Base-by-base conservation (phyloP, 2,888 invertebrate species). In the Antheraea yamamai region DNA sequence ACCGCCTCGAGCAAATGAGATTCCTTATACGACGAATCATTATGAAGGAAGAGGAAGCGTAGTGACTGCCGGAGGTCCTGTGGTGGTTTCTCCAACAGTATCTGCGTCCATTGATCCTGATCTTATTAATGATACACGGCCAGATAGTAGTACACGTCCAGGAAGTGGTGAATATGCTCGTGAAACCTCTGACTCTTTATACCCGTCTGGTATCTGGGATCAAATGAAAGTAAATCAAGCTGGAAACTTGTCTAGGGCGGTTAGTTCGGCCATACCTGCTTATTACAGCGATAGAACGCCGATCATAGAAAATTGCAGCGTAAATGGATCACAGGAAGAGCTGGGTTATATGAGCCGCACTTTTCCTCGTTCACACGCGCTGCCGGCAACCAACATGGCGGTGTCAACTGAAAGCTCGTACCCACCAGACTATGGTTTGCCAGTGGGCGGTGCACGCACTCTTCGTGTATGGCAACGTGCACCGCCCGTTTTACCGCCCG, bases 381-480 rank as follows among this genome's bases (percentile, higher is more conserved):
- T 87, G 81, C 76, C 86, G 73, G 80, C 87, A 73, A 84, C 90
- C 66, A 81, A 89, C 76, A 95, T 95, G 77, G 96, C 96, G 86
- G 96, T 96, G 39, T 79, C 84, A 52, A 79, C 86, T 61, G 77
- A 92, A 73, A 89, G 88, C 74, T 96, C 96, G 66, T 97, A 97
- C 90, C 97, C 97, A 70, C 94, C 96, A 39, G 97, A 97, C 91
- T 97, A 97, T 89, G 97, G 97, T 75, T 94, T 98, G 87, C 97
- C 97, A 14, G 96, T 97, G 84, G 84, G 89, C 92, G 92, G 91
- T 85, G 95, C 97, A 79, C 98, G 98, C 91, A 97, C 98, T 84
- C 95, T 98, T 85, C 96, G 98, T 80, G 97, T 98, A 80, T 98
- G 98, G 98, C 98, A 98, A 90, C 97, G 97, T 81, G 97, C 97